These are phyloP conservation scores for Fragum whitleyi DNA, from an alignment of 2,888 invertebrate species.

Conservation along the genomic window DNA sequence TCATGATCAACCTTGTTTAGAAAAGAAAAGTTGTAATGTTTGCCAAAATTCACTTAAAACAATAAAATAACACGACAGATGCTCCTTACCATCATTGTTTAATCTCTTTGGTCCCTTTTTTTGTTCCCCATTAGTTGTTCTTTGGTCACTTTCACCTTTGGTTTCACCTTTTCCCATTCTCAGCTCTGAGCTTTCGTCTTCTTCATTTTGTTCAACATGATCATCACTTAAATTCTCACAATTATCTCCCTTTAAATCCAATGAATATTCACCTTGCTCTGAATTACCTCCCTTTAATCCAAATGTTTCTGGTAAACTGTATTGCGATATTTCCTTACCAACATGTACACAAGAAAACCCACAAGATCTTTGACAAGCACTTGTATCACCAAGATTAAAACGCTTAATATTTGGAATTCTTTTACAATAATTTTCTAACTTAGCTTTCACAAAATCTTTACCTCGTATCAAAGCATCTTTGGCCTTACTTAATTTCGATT, in stretches of 20 bases:
- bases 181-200: background rate
- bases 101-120: constrained; percentile 12
- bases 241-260: background rate
- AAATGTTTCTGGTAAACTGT: constrained; percentile 46
- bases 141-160: constrained; percentile 16
- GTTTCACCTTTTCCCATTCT: background rate
- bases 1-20: no score
- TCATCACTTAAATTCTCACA: constrained; percentile 7
- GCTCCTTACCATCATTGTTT: background rate
- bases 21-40: no score
- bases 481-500: constrained; percentile 51
- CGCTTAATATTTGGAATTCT: constrained; percentile 35
- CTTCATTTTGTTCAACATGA: background rate
- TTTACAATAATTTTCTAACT: constrained; percentile 50
- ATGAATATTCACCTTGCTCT: background rate
- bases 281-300: constrained; percentile 29
- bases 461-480: constrained; percentile 56
- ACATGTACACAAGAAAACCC: constrained; percentile 60
- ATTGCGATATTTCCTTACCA: constrained; percentile 55
- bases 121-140: background rate
- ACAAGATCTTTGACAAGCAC: constrained; percentile 51
- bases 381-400: constrained; percentile 11
- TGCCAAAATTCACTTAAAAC: no score
- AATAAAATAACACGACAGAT: no score
- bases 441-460: constrained; percentile 56